These are phyloP conservation scores for Orthosia gracilis DNA, from an alignment of 2,888 invertebrate species.

Conservation along the genomic window DNA sequence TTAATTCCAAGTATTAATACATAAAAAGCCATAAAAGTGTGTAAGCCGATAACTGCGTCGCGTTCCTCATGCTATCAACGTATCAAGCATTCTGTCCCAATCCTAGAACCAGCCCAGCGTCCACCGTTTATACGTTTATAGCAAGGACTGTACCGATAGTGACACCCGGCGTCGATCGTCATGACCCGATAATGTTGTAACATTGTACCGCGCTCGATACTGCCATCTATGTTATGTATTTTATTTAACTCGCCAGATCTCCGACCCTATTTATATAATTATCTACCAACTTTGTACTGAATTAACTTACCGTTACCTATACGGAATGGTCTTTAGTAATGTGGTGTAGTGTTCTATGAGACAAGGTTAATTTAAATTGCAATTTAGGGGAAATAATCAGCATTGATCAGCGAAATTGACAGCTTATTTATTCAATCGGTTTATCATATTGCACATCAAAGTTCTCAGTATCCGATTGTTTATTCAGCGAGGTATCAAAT, in stretches of 20 bases:
- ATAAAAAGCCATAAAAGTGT: slow-evolving; percentile 61
- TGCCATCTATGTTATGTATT: slow-evolving; percentile 69
- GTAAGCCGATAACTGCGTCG: slow-evolving; percentile 62
- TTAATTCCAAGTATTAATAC: slow-evolving; percentile 55
- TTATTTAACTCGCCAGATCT: slow-evolving; percentile 63
- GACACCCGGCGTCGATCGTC: slow-evolving; percentile 80
- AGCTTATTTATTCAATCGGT: slow-evolving; percentile 24
- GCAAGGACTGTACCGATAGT: slow-evolving; percentile 72
- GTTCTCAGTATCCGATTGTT: slow-evolving; percentile 41
- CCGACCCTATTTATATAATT: slow-evolving; percentile 64
- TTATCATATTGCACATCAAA: slow-evolving; percentile 17
- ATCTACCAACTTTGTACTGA: slow-evolving; percentile 51
- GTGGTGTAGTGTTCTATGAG: slow-evolving; percentile 27
- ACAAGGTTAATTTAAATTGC: slow-evolving; percentile 38
- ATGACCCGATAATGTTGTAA: slow-evolving; percentile 79
- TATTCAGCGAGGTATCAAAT: slow-evolving; percentile 61
- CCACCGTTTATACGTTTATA: slow-evolving; percentile 70
- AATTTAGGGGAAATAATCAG: slow-evolving; percentile 12
- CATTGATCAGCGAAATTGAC: slow-evolving; percentile 12
- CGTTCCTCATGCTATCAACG: slow-evolving; percentile 60
- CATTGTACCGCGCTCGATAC: slow-evolving; percentile 73
- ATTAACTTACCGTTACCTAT: slow-evolving; percentile 55
- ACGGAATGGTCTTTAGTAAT: slow-evolving; percentile 33
- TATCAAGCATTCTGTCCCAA: slow-evolving; percentile 66
- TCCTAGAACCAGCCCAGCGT: slow-evolving; percentile 67